Percentiles rank a stretch among this genome's conserved stretches.
phyloP scores from a whole-genome alignment of 2,888 invertebrate genomes.

The Zonitis immaculata region DNA sequence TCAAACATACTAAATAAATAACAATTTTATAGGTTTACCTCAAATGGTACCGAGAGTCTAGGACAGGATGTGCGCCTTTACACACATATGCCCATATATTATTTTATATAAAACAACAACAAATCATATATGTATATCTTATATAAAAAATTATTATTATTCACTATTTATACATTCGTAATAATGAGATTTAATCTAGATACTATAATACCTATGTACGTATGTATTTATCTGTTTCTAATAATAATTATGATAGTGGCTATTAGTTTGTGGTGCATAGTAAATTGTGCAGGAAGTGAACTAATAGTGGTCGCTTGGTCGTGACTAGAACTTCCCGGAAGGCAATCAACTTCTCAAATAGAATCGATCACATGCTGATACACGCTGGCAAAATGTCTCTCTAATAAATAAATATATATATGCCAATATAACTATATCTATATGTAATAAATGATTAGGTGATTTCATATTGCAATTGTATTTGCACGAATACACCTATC shows the following conservation, averaged over 20 bases:
- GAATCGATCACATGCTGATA: slow-evolving; percentile 21
- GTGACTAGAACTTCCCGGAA: slow-evolving; percentile 31
- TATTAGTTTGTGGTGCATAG: too few relatives aligned
- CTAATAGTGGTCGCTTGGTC: slow-evolving; percentile 24
- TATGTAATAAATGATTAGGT: slow-evolving; percentile 18
- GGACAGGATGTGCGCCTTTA: background rate
- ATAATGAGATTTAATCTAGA: background rate
- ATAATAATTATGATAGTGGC: too few relatives aligned
- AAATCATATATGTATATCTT: too few relatives aligned
- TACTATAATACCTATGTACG: too few relatives aligned
- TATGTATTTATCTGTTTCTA: too few relatives aligned
- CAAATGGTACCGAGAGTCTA: background rate
- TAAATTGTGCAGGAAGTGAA: slow-evolving; percentile 25
- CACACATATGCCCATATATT: too few relatives aligned
- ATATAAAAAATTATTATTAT: too few relatives aligned
- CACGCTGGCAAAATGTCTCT: slow-evolving; percentile 6
- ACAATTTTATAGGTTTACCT: background rate
- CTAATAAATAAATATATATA: too few relatives aligned
- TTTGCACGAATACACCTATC: slow-evolving; percentile 19
- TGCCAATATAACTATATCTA: too few relatives aligned
- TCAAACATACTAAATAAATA: background rate
- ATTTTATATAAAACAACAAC: too few relatives aligned
- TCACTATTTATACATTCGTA: background rate
- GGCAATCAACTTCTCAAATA: slow-evolving; percentile 20
- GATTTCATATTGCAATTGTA: slow-evolving; percentile 17